Conservation (phyloP, 2,888 invertebrate genomes). For the Carcina quercana region DNA sequence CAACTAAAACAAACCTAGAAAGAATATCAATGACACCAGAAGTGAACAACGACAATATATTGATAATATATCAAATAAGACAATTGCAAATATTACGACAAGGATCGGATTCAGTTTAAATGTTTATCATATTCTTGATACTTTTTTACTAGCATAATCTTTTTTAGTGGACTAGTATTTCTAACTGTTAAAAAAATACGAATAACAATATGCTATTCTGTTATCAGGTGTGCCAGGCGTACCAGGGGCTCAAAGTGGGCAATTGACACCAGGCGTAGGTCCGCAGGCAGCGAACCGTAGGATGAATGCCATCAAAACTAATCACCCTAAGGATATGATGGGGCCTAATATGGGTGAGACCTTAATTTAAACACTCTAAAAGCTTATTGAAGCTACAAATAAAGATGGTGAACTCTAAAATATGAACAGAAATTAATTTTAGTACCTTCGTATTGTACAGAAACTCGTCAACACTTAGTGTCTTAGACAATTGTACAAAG, state of each 20-base stretch:
- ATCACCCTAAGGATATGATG: constrained; percentile 87
- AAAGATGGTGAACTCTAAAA: too few species aligned
- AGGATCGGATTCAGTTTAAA: too few species aligned
- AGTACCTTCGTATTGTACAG: neutral
- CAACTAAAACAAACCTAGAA: too few species aligned
- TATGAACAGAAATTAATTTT: neutral
- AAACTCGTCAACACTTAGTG: neutral
- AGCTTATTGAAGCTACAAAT: constrained; percentile 1
- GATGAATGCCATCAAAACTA: constrained; percentile 92
- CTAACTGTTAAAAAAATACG: too few species aligned
- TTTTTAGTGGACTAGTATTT: too few species aligned
- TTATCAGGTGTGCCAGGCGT: constrained; percentile 54
- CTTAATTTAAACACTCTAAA: constrained; percentile 5
- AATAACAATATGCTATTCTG: too few species aligned
- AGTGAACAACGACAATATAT: too few species aligned
- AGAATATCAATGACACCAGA: too few species aligned
- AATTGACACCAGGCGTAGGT: constrained; percentile 65
- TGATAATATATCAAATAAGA: too few species aligned
- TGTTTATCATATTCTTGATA: too few species aligned
- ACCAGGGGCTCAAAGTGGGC: constrained; percentile 54
- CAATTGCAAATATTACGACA: too few species aligned
- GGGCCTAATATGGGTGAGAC: constrained; percentile 86
- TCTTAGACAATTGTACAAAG: neutral
- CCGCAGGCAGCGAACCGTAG: constrained; percentile 79
- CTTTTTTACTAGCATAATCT: too few species aligned